These are phyloP conservation scores for Athrips mouffetella DNA, from an alignment of 2,888 invertebrate species.

Conservation along the genomic window DNA sequence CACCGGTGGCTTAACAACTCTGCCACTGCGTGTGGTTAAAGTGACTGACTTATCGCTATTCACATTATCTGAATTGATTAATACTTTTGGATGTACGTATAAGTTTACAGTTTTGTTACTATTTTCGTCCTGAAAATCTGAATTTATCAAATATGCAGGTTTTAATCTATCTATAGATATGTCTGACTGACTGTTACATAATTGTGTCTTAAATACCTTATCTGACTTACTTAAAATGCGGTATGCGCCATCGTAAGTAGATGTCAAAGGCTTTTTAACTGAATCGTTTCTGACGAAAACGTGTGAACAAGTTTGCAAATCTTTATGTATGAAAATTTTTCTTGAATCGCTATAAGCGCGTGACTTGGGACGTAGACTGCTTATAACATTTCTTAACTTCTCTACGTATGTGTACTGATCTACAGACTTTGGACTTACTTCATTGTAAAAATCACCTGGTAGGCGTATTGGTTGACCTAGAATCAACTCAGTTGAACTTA, in stretches of 20 bases:
- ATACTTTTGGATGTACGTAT: too few species aligned
- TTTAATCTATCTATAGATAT: slow-evolving; percentile 1
- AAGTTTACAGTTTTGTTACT: too few species aligned
- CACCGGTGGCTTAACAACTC: too few species aligned
- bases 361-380: too few species aligned
- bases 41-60: too few species aligned
- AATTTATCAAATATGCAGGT: background rate
- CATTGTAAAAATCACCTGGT: slow-evolving; percentile 5
- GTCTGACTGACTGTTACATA: background rate
- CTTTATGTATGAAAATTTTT: background rate
- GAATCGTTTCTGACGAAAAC: background rate
- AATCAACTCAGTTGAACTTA: background rate
- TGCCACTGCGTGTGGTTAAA: too few species aligned
- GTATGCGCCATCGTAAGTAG: background rate
- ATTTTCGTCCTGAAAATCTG: too few species aligned
- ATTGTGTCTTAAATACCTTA: background rate
- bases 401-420: too few species aligned
- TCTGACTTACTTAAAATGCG: background rate
- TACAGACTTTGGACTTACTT: too few species aligned
- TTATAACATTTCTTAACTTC: too few species aligned
- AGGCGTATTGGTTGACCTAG: background rate
- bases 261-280: background rate
- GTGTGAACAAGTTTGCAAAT: background rate
- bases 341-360: too few species aligned
- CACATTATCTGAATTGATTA: too few species aligned